Percentiles rank a stretch among this genome's conserved stretches.
These are phyloP conservation scores for Myotis pilosus DNA, from an alignment of 2,797 vertebrate species.

Conservation along the genomic window DNA sequence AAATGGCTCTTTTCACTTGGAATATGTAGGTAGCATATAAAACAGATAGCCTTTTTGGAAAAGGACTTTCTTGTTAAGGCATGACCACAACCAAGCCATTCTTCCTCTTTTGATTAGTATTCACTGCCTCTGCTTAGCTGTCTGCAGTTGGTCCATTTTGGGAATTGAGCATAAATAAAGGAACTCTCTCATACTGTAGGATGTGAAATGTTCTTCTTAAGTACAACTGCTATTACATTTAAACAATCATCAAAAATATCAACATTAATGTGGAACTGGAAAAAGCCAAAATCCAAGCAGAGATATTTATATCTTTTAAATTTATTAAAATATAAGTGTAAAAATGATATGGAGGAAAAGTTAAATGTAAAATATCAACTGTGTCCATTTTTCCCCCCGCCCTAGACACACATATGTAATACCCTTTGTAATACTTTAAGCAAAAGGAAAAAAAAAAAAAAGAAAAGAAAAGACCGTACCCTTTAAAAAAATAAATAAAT, in stretches of 20 bases:
- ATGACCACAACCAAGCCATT: slow-evolving; percentile 18
- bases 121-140: not conserved
- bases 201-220: not conserved
- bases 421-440: no score
- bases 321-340: not conserved
- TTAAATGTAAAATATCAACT: not conserved
- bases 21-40: not conserved
- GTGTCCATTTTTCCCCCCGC: no score
- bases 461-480: no score
- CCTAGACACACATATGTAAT: no score
- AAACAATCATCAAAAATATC: not conserved
- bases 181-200: not conserved
- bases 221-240: not conserved
- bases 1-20: slow-evolving; percentile 1
- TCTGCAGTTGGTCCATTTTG: not conserved
- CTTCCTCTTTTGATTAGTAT: slow-evolving; percentile 18
- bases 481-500: no score
- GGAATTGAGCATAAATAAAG: not conserved
- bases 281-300: not conserved
- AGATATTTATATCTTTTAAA: not conserved
- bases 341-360: not conserved
- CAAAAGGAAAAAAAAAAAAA: no score
- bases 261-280: not conserved
- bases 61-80: slow-evolving; percentile 8
- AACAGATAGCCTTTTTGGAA: not conserved